A percentile compares a stretch with the other conserved stretches of the same genome.
Conservation (phyloP, 2,888 invertebrate species). For the Lepeophtheirus nordmannii region DNA sequence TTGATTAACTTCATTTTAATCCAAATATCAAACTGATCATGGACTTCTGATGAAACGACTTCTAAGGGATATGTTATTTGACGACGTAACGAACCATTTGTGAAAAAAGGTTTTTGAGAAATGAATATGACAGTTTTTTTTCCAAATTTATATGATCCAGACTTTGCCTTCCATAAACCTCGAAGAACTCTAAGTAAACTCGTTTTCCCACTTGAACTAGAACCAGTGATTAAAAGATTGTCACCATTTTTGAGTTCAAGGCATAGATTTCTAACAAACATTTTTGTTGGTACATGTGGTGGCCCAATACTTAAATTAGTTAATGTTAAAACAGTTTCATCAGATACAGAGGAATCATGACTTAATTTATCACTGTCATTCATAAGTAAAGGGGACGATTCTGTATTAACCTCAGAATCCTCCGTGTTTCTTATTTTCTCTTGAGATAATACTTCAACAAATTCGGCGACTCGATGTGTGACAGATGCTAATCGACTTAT, state of each 20-base stretch:
- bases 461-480: slow-evolving; percentile 3
- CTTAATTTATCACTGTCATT: not conserved
- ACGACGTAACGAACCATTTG: slow-evolving; percentile 40
- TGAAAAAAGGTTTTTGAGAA: slow-evolving; percentile 43
- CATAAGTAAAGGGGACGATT: not conserved
- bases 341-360: not conserved
- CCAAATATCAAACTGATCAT: not conserved
- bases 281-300: not conserved
- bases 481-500: not conserved
- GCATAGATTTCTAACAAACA: slow-evolving; percentile 26
- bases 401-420: not conserved
- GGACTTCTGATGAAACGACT: not conserved
- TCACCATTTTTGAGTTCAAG: not conserved
- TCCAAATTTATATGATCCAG: slow-evolving; percentile 25
- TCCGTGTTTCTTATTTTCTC: not conserved
- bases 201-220: slow-evolving; percentile 43
- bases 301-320: not conserved
- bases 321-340: not conserved
- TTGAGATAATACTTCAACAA: not conserved
- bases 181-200: slow-evolving; percentile 42
- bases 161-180: slow-evolving; percentile 40
- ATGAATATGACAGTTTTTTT: slow-evolving; percentile 36
- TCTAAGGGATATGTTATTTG: slow-evolving; percentile 35
- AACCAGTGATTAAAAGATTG: slow-evolving; percentile 42
- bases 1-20: not conserved